Evolutionary conservation across 2,797 vertebrate species (phyloP).

Genomic region (Coregonus suidteri): DNA sequence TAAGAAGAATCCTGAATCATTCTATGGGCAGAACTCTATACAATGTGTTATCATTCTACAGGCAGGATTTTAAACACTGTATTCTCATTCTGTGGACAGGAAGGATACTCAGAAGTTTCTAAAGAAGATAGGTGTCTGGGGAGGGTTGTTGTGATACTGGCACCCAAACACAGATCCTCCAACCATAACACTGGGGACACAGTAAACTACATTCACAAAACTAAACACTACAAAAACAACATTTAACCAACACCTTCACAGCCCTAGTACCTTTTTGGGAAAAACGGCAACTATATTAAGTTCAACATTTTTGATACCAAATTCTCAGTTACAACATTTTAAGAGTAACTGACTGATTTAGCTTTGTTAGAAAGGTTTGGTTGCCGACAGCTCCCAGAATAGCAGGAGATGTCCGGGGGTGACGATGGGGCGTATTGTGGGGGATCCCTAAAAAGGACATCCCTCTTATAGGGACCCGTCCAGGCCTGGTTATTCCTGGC

Average conservation of each 20-base stretch:
- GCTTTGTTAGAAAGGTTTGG: slow-evolving; percentile 35
- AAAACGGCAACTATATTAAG: not conserved
- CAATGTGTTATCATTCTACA: not conserved
- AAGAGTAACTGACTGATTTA: slow-evolving; percentile 3
- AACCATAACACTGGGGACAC: not conserved
- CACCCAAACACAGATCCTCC: not conserved
- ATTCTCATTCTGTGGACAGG: not conserved
- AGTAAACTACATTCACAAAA: not conserved
- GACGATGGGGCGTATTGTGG: slow-evolving; percentile 22
- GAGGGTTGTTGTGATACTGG: not conserved
- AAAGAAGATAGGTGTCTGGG: not conserved
- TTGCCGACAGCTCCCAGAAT: slow-evolving; percentile 55
- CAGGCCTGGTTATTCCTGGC: slow-evolving; percentile 66
- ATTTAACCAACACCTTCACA: not conserved
- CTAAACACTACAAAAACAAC: not conserved
- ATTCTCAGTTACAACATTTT: not conserved
- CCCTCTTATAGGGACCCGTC: slow-evolving; percentile 38
- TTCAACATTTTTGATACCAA: not conserved
- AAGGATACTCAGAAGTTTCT: not conserved
- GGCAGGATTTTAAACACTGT: not conserved
- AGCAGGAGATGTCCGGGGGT: slow-evolving; percentile 46
- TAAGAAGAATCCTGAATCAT: slow-evolving; percentile 33
- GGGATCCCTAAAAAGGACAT: slow-evolving; percentile 74
- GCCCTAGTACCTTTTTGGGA: not conserved
- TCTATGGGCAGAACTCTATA: not conserved